Evolutionary conservation across 2,113 vertebrate genomes (phyloP).

Genomic region (Pipa parva): DNA sequence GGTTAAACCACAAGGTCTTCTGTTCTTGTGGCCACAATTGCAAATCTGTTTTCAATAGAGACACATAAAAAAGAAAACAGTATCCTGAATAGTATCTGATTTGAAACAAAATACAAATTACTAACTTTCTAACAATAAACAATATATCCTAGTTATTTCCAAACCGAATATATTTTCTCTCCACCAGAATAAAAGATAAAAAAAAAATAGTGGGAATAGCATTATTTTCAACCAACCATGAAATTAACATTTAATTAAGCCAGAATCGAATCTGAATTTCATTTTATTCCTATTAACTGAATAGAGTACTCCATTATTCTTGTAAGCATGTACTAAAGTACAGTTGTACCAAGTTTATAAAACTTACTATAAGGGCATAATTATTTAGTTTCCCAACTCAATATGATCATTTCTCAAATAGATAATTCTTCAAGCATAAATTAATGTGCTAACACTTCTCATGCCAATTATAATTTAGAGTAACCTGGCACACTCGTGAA

Average conservation of each 20-base stretch:
- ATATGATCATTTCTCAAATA: constrained; percentile 37
- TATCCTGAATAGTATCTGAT: background rate
- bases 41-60: no score
- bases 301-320: constrained; percentile 41
- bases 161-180: constrained; percentile 28
- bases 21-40: no score
- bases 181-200: constrained; percentile 1
- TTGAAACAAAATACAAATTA: background rate
- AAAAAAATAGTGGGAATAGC: constrained; percentile 32
- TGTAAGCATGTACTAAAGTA: constrained; percentile 25
- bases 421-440: constrained; percentile 37
- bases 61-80: no score
- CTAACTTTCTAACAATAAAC: background rate
- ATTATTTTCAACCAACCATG: constrained; percentile 42
- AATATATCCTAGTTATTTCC: constrained; percentile 17
- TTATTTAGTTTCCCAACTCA: constrained; percentile 38
- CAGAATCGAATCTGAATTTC: constrained; percentile 41
- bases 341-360: constrained; percentile 34
- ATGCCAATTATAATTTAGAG: constrained; percentile 27
- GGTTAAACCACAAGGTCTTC: no score
- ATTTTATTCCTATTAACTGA: constrained; percentile 41
- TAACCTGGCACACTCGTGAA: constrained; percentile 1
- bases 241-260: constrained; percentile 44
- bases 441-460: constrained; percentile 31
- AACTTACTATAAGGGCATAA: constrained; percentile 38